Evolutionary conservation across 2,113 vertebrate genomes (phyloP).

Genomic region (Struthio camelus): DNA sequence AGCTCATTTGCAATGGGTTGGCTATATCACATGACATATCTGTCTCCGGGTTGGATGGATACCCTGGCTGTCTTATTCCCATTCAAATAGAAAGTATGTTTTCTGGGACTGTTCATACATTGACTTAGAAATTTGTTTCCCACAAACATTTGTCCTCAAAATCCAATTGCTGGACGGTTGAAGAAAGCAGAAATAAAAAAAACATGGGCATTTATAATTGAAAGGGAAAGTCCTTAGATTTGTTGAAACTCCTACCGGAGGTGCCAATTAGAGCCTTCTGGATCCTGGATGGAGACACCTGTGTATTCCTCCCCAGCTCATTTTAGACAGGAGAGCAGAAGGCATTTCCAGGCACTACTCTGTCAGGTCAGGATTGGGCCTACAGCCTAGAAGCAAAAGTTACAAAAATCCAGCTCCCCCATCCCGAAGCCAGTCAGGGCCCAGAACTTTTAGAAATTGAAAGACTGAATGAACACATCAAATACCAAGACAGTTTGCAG

Average conservation of each 20-base stretch:
- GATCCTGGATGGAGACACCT: background rate
- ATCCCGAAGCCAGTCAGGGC: constrained; percentile 14
- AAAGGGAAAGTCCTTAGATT: constrained; percentile 23
- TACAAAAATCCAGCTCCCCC: background rate
- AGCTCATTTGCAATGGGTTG: background rate
- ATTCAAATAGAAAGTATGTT: background rate
- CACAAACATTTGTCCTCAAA: constrained; percentile 26
- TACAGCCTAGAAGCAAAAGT: background rate
- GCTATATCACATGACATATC: background rate
- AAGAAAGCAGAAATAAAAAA: constrained; percentile 15
- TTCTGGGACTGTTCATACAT: background rate
- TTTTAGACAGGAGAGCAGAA: background rate
- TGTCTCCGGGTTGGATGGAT: background rate
- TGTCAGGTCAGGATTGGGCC: background rate
- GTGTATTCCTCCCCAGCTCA: accelerated
- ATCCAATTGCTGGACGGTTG: background rate
- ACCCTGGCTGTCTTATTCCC: background rate
- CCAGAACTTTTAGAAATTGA: constrained; percentile 52
- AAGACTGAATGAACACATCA: constrained; percentile 53
- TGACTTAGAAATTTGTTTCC: constrained; percentile 22
- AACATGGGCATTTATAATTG: constrained; percentile 41
- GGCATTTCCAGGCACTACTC: background rate
- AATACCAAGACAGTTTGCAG: constrained; percentile 6
- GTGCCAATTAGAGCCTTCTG: constrained; percentile 38
- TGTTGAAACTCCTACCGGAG: background rate